Conservation (phyloP, 2,888 invertebrate species). For the Marasmarcha lunaedactyla region DNA sequence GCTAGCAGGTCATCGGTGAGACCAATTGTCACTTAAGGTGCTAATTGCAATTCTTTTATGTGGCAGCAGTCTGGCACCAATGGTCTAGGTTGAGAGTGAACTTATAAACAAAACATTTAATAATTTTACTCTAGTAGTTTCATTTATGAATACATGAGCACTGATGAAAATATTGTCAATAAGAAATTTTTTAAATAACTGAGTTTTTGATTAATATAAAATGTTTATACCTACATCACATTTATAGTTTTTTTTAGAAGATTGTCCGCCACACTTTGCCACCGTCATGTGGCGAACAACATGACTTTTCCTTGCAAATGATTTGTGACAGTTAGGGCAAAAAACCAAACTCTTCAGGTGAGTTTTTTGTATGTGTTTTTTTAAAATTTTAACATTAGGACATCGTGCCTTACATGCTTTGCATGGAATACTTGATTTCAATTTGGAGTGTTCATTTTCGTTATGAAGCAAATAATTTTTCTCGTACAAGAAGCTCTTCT, state of each 20-base stretch:
- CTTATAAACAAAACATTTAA: too few species aligned
- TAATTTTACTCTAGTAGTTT: too few species aligned
- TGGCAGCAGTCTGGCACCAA: too few species aligned
- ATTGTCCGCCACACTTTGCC: conserved; percentile 74
- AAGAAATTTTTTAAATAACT: too few species aligned
- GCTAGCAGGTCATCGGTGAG: too few species aligned
- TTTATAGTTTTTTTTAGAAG: conserved; percentile 22
- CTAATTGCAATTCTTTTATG: too few species aligned
- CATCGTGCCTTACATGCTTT: background rate
- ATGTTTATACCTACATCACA: conserved; percentile 53
- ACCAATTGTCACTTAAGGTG: too few species aligned
- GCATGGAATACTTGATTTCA: background rate
- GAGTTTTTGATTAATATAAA: too few species aligned
- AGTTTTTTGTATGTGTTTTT: background rate
- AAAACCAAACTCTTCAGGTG: background rate
- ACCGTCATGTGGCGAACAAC: conserved; percentile 77
- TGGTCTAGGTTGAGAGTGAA: too few species aligned
- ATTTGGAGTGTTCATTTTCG: background rate
- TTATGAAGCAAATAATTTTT: background rate
- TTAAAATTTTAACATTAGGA: background rate
- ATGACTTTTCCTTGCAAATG: conserved; percentile 83
- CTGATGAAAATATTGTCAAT: too few species aligned
- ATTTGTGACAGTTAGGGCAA: conserved; percentile 77
- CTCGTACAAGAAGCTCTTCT: background rate
- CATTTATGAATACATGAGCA: too few species aligned